Conservation (phyloP, 1,140 invertebrate species). For the Anoplophora glabripennis region DNA sequence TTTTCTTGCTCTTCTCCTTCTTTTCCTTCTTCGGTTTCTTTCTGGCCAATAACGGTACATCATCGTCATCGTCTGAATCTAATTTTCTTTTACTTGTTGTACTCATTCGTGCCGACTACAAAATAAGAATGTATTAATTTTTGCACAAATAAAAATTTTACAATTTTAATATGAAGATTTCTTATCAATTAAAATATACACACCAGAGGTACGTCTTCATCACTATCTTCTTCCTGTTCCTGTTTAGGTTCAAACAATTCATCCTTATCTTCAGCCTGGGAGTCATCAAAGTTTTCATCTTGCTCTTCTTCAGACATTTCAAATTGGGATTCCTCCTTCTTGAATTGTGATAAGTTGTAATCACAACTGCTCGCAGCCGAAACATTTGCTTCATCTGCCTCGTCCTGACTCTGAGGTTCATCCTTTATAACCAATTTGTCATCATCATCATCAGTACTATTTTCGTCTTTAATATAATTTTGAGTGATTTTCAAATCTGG, state of each 20-base stretch:
- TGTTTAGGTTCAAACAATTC: slow-evolving; percentile 53
- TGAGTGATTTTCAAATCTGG: slow-evolving; percentile 40
- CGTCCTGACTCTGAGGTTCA: slow-evolving; percentile 38
- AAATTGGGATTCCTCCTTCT: slow-evolving; percentile 52
- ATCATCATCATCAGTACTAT: slow-evolving; percentile 43
- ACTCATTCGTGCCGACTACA: slow-evolving; percentile 26
- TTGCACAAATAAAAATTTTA: too few species aligned
- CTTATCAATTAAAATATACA: slow-evolving; percentile 30
- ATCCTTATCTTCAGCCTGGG: slow-evolving; percentile 53
- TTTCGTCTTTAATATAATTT: slow-evolving; percentile 45
- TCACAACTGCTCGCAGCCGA: slow-evolving; percentile 63
- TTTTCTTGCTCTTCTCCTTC: slow-evolving; percentile 60
- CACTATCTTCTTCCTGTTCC: slow-evolving; percentile 54
- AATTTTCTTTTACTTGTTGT: slow-evolving; percentile 49
- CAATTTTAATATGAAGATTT: too few species aligned
- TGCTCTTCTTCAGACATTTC: too few species aligned
- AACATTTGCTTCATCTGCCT: slow-evolving; percentile 44
- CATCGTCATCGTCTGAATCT: slow-evolving; percentile 62
- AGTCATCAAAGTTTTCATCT: slow-evolving; percentile 33
- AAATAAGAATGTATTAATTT: slow-evolving; percentile 11
- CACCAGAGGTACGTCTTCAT: slow-evolving; percentile 79
- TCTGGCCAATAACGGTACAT: slow-evolving; percentile 64
- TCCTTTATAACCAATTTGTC: slow-evolving; percentile 44
- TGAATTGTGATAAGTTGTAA: slow-evolving; percentile 64
- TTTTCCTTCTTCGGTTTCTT: slow-evolving; percentile 72